A percentile compares a stretch with the other conserved stretches of the same genome.
These are phyloP conservation scores for Atopsyche davidsoni DNA, from an alignment of 1,140 invertebrate species.

Conservation along the genomic window DNA sequence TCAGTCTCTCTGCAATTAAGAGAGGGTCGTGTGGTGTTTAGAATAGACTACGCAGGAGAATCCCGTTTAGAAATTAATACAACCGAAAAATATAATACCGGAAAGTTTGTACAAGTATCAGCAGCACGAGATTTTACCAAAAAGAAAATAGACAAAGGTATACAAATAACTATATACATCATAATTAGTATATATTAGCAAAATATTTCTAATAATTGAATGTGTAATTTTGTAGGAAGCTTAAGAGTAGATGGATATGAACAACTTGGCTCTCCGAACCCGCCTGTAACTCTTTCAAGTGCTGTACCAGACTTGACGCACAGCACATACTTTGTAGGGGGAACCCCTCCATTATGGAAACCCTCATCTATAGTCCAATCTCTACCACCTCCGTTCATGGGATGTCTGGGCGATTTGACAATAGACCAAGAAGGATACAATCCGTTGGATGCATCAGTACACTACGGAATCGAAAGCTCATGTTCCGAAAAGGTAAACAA, in stretches of 20 bases:
- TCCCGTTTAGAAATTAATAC: constrained; percentile 61
- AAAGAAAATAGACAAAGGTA: constrained; percentile 53
- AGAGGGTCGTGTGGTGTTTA: constrained; percentile 69
- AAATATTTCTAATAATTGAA: too few species aligned
- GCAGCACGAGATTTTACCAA: constrained; percentile 53
- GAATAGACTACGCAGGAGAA: constrained; percentile 63
- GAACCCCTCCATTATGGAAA: constrained; percentile 58
- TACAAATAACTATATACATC: too few species aligned
- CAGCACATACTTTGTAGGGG: constrained; percentile 70
- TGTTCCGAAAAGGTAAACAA: constrained; percentile 62
- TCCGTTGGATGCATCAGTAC: constrained; percentile 54
- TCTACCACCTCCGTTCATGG: constrained; percentile 55
- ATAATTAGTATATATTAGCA: too few species aligned
- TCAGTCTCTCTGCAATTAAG: constrained; percentile 71
- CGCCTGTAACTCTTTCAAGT: constrained; percentile 48
- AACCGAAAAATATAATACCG: constrained; percentile 71
- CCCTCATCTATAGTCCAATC: constrained; percentile 18
- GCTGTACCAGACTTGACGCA: constrained; percentile 58
- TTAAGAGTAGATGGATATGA: constrained; percentile 68
- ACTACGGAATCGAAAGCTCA: constrained; percentile 69
- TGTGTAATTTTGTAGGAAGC: constrained; percentile 46
- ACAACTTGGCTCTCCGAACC: constrained; percentile 56
- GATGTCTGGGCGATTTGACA: constrained; percentile 74
- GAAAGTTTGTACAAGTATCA: constrained; percentile 70
- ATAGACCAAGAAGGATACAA: constrained; percentile 59